Evolutionary conservation across 2,113 vertebrate genomes (phyloP), one percentile per base, ranked within the genome.

Genomic region (Pao palembangensis): DNA sequence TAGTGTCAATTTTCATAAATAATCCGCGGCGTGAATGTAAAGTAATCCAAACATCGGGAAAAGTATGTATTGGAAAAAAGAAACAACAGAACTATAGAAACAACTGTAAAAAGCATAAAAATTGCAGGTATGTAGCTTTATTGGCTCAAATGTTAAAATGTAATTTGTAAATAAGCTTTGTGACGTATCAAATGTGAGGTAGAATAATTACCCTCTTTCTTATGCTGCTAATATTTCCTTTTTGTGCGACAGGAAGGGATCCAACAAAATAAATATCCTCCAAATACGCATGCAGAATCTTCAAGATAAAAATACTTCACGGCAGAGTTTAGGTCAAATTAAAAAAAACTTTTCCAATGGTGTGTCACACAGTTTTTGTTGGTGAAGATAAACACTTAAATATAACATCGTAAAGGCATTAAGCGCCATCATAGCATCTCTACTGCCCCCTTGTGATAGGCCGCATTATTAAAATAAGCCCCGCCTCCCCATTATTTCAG

Each of bases 1-100:
- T 74, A 54, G 73, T 59, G 49, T 76, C 69, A 6, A 0, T 64
- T 81, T 74, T 34, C 64, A 34, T 20, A 70, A 77, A 71, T 59
- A 62, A 43, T 77, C 47, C 23, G 42, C 17, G 21, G 11, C 6
- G 16, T 46, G 5, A 52, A 48, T 20, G 56, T 10, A 18, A 61
- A 15, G 18, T 19, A 18, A 49, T 49, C 47, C n/a, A 18, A 18
- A 49, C 8, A n/a, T 20, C 3, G 18, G 47, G 47, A 12, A 38
- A 38, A 38, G 34, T 38, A 8, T 10, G 34, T 2, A 8, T 14
- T 0, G 21, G 15, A 7, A 16, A 15, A 16, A 51, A 51, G 47
- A 8, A 19, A 7, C 25, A 28, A 28, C 5, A 46, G 16, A 38
- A 38, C 2, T 8, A 12, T 12, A 12, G 10, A 38, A 38, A 12